A percentile compares a stretch with the other conserved stretches of the same genome.
phyloP scores from a whole-genome alignment of 2,113 vertebrate genomes.

The Prochilodus magdalenae region DNA sequence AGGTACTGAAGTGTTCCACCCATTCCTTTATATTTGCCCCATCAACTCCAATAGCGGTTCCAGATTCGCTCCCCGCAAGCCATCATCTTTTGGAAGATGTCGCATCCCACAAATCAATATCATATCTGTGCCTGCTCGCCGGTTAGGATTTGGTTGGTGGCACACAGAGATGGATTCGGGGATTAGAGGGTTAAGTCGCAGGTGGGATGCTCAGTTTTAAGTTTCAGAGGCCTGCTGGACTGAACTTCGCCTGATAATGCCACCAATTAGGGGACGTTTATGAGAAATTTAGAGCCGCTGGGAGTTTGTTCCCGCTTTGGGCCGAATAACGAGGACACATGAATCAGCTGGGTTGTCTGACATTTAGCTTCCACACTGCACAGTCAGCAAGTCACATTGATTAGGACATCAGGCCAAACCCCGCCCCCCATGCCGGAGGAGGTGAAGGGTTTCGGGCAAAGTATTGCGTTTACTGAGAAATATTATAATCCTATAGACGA shows the following conservation, averaged over 20 bases:
- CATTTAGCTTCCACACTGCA: slow-evolving; percentile 35
- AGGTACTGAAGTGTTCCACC: neutral
- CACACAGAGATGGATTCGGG: neutral
- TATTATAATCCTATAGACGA: too few species aligned
- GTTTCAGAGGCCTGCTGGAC: neutral
- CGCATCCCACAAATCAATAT: slow-evolving; percentile 35
- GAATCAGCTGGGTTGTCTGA: slow-evolving; percentile 16
- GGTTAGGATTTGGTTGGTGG: slow-evolving; percentile 17
- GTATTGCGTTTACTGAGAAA: neutral
- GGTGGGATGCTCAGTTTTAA: neutral
- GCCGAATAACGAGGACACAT: slow-evolving; percentile 7
- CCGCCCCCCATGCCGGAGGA: neutral
- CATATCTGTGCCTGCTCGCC: slow-evolving; percentile 22
- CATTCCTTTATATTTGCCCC: slow-evolving; percentile 17
- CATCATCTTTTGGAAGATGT: neutral
- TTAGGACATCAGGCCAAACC: neutral
- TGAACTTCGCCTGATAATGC: neutral
- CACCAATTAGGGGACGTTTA: neutral
- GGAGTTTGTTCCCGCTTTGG: neutral
- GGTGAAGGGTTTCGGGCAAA: neutral
- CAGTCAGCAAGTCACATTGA: slow-evolving; percentile 18
- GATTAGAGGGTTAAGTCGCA: neutral
- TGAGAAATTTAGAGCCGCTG: neutral
- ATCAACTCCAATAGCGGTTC: slow-evolving; percentile 6
- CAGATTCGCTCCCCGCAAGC: neutral